A percentile compares a stretch with the other conserved stretches of the same genome.
Evolutionary conservation across 2,797 vertebrate species (phyloP).

Genomic region (Cossypha niveicapilla): DNA sequence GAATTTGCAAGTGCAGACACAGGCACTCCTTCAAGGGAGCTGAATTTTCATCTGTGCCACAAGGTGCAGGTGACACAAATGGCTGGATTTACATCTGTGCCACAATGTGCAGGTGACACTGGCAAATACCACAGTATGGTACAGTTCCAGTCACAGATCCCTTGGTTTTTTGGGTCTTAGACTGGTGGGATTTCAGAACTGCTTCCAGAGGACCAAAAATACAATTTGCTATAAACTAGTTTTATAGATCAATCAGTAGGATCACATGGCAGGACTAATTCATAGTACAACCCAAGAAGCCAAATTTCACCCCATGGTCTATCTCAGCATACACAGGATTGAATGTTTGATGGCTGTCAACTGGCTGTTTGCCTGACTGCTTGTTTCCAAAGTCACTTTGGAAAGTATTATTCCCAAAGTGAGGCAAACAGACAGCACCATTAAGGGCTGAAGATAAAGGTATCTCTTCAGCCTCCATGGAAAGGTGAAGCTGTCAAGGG

Average conservation of each 20-base stretch:
- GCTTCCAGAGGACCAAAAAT: background rate
- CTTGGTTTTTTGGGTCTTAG: background rate
- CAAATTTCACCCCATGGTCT: accelerated
- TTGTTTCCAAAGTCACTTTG: background rate
- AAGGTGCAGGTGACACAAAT: no score
- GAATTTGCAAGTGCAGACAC: background rate
- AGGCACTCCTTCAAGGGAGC: accelerated
- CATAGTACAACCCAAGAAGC: background rate
- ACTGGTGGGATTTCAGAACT: background rate
- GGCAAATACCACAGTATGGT: background rate
- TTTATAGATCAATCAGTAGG: background rate
- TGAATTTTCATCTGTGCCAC: background rate
- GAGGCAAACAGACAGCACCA: background rate
- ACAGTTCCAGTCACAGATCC: background rate
- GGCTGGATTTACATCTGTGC: no score
- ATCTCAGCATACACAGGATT: background rate
- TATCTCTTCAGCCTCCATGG: background rate
- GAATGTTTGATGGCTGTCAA: background rate
- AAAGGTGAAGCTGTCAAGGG: background rate
- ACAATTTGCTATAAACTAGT: background rate
- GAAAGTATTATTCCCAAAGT: background rate
- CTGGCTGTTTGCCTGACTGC: background rate
- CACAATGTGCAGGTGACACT: background rate
- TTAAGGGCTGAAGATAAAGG: background rate
- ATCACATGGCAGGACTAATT: background rate